Evolutionary conservation across 2,797 vertebrate species (phyloP).

Genomic region (Urocyon cinereoargenteus): DNA sequence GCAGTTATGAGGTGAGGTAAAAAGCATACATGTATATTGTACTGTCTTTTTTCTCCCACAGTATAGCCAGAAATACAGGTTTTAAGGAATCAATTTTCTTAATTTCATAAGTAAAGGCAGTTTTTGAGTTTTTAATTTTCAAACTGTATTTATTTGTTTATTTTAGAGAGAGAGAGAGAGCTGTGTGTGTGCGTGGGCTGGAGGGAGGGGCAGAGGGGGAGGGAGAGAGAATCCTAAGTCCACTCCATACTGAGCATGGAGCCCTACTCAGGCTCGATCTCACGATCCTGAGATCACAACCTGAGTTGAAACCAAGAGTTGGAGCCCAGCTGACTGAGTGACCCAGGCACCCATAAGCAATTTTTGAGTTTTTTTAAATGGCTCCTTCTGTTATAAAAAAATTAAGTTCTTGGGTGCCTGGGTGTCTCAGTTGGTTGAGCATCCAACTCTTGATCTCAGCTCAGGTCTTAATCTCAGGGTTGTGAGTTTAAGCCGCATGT

Average conservation of each 20-base stretch:
- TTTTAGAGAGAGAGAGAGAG: background rate
- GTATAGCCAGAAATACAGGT: background rate
- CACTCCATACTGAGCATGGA: background rate
- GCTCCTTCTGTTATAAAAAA: background rate
- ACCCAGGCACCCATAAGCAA: too few relatives aligned
- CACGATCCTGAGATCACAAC: too few relatives aligned
- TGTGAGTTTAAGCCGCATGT: too few relatives aligned
- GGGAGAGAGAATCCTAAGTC: background rate
- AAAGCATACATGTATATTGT: background rate
- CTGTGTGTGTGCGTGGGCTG: background rate
- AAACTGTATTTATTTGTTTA: background rate
- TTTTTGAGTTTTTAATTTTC: background rate
- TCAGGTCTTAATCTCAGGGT: too few relatives aligned
- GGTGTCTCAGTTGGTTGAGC: too few relatives aligned
- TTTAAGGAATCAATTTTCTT: slow-evolving; percentile 31
- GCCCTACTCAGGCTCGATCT: too few relatives aligned
- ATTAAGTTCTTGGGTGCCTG: background rate
- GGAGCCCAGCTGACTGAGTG: too few relatives aligned
- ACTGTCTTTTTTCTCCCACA: background rate
- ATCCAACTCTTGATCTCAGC: too few relatives aligned
- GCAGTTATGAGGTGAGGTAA: background rate
- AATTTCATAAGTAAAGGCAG: background rate
- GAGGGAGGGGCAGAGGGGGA: background rate
- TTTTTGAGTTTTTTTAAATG: too few relatives aligned
- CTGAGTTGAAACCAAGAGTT: too few relatives aligned